Conservation (phyloP, 1,140 invertebrate species). For the Dolichoris vasculosae region DNA sequence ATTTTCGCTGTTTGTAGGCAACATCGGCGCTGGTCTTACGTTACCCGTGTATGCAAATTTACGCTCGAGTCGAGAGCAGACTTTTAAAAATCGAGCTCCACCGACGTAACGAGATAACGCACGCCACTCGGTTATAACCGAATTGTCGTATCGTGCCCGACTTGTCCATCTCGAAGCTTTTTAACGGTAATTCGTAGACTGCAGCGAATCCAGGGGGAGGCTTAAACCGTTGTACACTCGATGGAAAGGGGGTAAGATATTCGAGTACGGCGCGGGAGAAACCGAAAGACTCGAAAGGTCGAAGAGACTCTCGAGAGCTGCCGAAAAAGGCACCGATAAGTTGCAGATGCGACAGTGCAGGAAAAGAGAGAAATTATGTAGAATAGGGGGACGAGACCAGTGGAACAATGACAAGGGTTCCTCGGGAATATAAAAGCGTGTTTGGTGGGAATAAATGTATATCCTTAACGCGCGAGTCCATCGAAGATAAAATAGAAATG, state of each 20-base stretch:
- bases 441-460: background rate
- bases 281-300: background rate
- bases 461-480: background rate
- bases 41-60: background rate
- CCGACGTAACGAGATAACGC: constrained; percentile 41
- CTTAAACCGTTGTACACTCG: no score
- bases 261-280: no score
- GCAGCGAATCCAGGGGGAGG: background rate
- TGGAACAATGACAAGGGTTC: background rate
- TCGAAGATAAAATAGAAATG: background rate
- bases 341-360: background rate
- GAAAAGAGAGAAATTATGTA: constrained; percentile 6
- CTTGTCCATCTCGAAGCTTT: background rate
- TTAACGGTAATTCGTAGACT: background rate
- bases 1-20: background rate
- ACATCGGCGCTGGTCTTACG: no score
- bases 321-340: constrained; percentile 1
- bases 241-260: background rate
- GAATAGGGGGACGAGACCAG: background rate
- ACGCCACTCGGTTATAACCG: constrained; percentile 21
- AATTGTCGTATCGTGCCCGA: background rate
- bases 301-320: background rate
- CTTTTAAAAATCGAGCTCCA: constrained; percentile 19
- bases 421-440: background rate
- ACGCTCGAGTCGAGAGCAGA: background rate